These are phyloP conservation scores for Drosophila borealis DNA, from an alignment of 2,888 invertebrate genomes.

Conservation along the genomic window DNA sequence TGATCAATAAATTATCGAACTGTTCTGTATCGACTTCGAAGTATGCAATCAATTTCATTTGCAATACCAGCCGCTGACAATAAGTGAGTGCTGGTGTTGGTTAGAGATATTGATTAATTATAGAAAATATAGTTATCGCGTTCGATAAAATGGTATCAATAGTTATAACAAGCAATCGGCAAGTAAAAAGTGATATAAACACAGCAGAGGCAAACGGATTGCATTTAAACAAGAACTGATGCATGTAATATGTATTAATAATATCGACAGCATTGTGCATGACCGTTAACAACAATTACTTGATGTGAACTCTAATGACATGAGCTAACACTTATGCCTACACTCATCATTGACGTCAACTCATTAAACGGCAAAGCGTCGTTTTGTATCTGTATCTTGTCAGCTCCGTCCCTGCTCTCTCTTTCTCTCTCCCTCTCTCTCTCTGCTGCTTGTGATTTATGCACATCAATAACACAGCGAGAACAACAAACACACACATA, in stretches of 20 bases:
- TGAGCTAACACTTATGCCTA: slow-evolving; percentile 17
- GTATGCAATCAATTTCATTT: neutral
- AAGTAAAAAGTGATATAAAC: no score
- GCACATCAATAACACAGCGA: slow-evolving; percentile 47
- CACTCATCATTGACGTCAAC: slow-evolving; percentile 53
- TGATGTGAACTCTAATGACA: slow-evolving; percentile 22
- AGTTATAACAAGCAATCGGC: neutral
- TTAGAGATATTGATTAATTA: no score
- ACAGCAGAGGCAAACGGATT: no score
- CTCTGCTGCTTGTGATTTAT: slow-evolving; percentile 58
- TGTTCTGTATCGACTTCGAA: neutral
- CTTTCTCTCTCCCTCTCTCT: neutral
- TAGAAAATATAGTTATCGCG: no score
- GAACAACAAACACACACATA: slow-evolving; percentile 50
- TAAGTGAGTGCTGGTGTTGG: no score
- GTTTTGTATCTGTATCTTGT: slow-evolving; percentile 1
- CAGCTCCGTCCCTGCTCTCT: slow-evolving; percentile 5
- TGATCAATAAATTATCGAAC: neutral
- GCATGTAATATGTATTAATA: no score
- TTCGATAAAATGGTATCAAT: no score
- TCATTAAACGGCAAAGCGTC: slow-evolving; percentile 36
- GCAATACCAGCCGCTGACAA: no score
- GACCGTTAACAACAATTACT: slow-evolving; percentile 18
- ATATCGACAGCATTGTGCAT: slow-evolving; percentile 2
- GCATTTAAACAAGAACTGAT: no score